phyloP scores from a whole-genome alignment of 1,140 invertebrate genomes.

The Drosophila ogumai region DNA sequence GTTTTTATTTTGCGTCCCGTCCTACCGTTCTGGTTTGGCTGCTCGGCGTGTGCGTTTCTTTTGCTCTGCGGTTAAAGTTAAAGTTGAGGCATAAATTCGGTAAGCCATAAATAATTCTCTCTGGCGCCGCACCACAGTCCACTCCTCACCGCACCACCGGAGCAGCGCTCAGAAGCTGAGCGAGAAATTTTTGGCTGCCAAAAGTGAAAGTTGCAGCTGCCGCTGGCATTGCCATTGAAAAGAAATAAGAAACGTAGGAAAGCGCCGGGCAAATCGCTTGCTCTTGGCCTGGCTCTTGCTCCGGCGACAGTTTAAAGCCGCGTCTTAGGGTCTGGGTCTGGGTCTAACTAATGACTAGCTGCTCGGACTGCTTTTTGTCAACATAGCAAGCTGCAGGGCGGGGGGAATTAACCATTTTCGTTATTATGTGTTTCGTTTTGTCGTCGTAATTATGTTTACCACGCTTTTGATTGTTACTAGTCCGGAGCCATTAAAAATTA shows the following conservation, averaged over 20 bases:
- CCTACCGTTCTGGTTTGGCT: conserved; percentile 72
- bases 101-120: conserved; percentile 76
- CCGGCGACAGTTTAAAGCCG: conserved; percentile 63
- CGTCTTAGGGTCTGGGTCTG: conserved; percentile 33
- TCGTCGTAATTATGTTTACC: conserved; percentile 52
- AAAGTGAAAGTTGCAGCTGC: conserved; percentile 83
- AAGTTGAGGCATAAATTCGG: conserved; percentile 75
- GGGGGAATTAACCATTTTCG: conserved; percentile 48
- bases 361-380: conserved; percentile 32
- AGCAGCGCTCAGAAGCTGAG: conserved; percentile 68
- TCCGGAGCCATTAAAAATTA: conserved; percentile 53
- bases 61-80: conserved; percentile 72
- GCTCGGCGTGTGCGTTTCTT: conserved; percentile 38
- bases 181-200: conserved; percentile 81
- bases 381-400: conserved; percentile 16
- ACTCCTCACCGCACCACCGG: conserved; percentile 3
- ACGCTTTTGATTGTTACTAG: conserved; percentile 54
- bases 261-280: conserved; percentile 68
- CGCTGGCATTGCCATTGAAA: conserved; percentile 71
- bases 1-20: conserved; percentile 62
- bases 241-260: conserved; percentile 69
- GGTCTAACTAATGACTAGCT: conserved; percentile 40
- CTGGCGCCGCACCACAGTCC: conserved; percentile 44
- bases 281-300: conserved; percentile 9
- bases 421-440: conserved; percentile 69